Base-by-base conservation (phyloP, 2,113 vertebrate genomes). In the Coracopsis vasa region DNA sequence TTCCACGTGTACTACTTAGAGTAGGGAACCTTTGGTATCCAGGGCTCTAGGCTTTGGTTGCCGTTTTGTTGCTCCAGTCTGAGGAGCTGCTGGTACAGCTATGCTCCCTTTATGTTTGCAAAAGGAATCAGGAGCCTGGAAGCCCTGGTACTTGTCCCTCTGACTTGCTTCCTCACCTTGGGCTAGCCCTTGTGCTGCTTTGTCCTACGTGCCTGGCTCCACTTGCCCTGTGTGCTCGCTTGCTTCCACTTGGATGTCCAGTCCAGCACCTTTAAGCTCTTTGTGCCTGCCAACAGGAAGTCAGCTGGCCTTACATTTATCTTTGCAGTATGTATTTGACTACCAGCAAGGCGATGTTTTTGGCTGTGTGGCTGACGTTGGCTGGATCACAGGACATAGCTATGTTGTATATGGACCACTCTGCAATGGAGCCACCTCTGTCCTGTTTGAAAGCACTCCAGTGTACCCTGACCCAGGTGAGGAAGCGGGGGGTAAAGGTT, bases 331-430 rank as follows among this genome's bases (percentile, higher is more conserved):
- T 56, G 99, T 99, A 65, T 99, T 99, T 93, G 98, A 99, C 97
- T 98, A 98, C 97, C 98, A 88, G 56, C 97, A 98, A 53, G 99
- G 98, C 0, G 99, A 99, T 48, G 96, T 99, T 88, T 99, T 99
- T 20, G 98, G 99, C 93, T 99, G 99, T 62, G 97, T 99, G 94
- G 99, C 99, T 0, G 99, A 99, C 94, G 97, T 99, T n/a, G 99
- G 99, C 88, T 99, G 99, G 99, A 99, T 99, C 77, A 99, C 99
- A 0, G 99, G 99, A 75, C 99, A 99, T 87, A 99, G 98, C 96
- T 99, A 99, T 21, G 99, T 99, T 90, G 99, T 99, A 9, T 99
- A 99, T 20, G 99, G 99, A 47, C 99, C 99, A 6, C 98, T 99
- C 72, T 98, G 98, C 93, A 99, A 99, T 7, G 99, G 99, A 71